Evolutionary conservation across 2,113 vertebrate species (phyloP), one percentile per base, ranked within the genome.

Genomic region (Rhinolophus ferrumequinum): DNA sequence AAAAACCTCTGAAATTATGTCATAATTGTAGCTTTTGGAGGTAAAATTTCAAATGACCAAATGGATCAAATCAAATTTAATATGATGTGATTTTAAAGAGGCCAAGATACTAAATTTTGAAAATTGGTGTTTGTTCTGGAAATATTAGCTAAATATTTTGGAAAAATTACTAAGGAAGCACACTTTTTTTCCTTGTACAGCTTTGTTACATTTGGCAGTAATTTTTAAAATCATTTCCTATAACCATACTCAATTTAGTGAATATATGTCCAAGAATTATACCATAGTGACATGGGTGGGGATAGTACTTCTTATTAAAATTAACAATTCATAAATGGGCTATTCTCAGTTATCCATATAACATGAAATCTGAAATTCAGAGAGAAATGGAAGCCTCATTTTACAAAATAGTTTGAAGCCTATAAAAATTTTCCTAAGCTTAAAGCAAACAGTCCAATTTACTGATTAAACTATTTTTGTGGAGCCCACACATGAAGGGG

Each of bases 61-160:
- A 90, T 84, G 88, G 47, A 88, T 96, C 83, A 97, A 97, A 96
- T 96, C 88, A 94, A 97, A 96, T 97, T 97, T 97, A 97, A 97
- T 94, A 85, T 88, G 64, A 94, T 87, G 75, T 98, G 93, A 97
- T 94, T 97, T 97, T 95, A 97, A 96, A 94, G 62, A 95, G 89
- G 72, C 79, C 88, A 97, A 97, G 26, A 97, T 93, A 95, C 89
- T 96, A 97, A 93, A 97, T 90, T 95, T 96, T 97, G 90, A 97
- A 96, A 97, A 93, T 72, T 85, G 8, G 24, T 96, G 75, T 96
- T 97, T 96, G 88, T 88, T 92, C 89, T 98, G 89, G 88, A 96
- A 95, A 97, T 94, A 75, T 70, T 96, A 93, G 54, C 96, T 75
- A 97, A 97, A 97, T 93, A 95, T 96, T 96, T 94, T 94, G 67